phyloP scores from a whole-genome alignment of 2,888 invertebrate genomes.

The Psococerastis gibbosa region DNA sequence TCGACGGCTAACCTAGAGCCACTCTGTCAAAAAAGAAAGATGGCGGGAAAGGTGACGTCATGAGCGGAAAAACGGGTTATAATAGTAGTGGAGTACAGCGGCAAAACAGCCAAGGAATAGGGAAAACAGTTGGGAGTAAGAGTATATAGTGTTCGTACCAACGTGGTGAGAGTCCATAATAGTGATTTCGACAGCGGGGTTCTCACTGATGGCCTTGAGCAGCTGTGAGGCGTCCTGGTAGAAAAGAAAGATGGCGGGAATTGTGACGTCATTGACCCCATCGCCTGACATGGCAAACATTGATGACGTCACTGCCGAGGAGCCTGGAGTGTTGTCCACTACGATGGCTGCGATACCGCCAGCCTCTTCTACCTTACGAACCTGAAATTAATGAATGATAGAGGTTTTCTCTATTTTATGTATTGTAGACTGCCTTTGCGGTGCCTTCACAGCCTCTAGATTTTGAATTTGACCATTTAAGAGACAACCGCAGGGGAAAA shows the following conservation, averaged over 20 bases:
- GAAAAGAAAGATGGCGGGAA: conserved; percentile 84
- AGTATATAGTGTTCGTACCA: not conserved
- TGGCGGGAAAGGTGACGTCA: conserved; percentile 75
- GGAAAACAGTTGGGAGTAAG: not conserved
- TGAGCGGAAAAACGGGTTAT: too few relatives aligned
- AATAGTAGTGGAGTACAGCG: too few relatives aligned
- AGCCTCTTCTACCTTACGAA: conserved; percentile 56
- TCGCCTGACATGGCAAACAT: conserved; percentile 97
- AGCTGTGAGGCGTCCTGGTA: conserved; percentile 52
- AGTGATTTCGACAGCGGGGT: conserved; percentile 35
- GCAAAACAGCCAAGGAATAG: not conserved
- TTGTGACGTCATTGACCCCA: conserved; percentile 60
- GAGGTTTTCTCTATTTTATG: too few relatives aligned
- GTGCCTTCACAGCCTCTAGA: too few relatives aligned
- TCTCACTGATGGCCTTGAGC: conserved; percentile 33
- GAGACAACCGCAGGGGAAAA: too few relatives aligned
- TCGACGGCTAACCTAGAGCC: conserved; percentile 41
- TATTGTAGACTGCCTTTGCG: too few relatives aligned
- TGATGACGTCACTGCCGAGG: conserved; percentile 53
- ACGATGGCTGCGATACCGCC: conserved; percentile 76
- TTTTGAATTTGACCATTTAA: too few relatives aligned
- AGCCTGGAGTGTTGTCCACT: conserved; percentile 58
- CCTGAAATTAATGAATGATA: too few relatives aligned
- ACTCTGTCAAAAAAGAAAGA: conserved; percentile 70
- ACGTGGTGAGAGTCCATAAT: not conserved